Conservation (phyloP, 2,113 vertebrate species). For the Sinocyclocheilus grahami region DNA sequence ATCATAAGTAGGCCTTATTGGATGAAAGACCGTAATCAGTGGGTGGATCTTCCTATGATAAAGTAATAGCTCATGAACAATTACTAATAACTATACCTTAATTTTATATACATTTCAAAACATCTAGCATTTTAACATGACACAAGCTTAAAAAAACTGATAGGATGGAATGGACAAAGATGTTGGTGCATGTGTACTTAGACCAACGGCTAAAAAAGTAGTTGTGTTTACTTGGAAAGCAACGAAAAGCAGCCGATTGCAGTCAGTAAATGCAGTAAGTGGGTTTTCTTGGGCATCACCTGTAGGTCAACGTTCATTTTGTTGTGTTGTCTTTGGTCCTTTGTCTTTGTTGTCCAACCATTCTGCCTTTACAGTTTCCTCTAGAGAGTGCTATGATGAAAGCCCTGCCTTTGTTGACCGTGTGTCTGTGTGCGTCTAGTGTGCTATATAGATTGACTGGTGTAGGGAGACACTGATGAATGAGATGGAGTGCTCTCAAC, state of each 20-base stretch:
- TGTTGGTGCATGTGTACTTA: neutral
- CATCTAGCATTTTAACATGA: neutral
- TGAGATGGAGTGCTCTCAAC: slow-evolving; percentile 54
- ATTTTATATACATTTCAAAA: neutral
- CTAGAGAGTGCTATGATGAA: slow-evolving; percentile 36
- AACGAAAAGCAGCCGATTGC: neutral
- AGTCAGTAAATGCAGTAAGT: neutral
- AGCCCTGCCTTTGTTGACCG: slow-evolving; percentile 41
- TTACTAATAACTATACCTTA: too few species aligned
- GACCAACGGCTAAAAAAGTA: neutral
- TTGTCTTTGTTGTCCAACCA: slow-evolving; percentile 16
- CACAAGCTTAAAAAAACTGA: neutral
- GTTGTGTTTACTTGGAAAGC: neutral
- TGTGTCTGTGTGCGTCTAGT: slow-evolving; percentile 36
- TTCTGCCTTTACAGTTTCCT: slow-evolving; percentile 31
- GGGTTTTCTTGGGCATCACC: neutral
- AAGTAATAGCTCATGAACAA: neutral
- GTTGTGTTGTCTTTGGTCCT: slow-evolving; percentile 15
- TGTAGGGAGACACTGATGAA: slow-evolving; percentile 59
- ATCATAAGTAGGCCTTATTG: neutral
- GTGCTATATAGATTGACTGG: slow-evolving; percentile 44
- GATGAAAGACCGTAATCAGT: too few species aligned
- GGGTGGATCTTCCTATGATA: neutral
- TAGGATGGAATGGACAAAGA: neutral
- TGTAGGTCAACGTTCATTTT: slow-evolving; percentile 41